A percentile compares a stretch with the other conserved stretches of the same genome.
These are phyloP conservation scores for Crotophaga sulcirostris DNA, from an alignment of 2,113 vertebrate species.

Conservation along the genomic window DNA sequence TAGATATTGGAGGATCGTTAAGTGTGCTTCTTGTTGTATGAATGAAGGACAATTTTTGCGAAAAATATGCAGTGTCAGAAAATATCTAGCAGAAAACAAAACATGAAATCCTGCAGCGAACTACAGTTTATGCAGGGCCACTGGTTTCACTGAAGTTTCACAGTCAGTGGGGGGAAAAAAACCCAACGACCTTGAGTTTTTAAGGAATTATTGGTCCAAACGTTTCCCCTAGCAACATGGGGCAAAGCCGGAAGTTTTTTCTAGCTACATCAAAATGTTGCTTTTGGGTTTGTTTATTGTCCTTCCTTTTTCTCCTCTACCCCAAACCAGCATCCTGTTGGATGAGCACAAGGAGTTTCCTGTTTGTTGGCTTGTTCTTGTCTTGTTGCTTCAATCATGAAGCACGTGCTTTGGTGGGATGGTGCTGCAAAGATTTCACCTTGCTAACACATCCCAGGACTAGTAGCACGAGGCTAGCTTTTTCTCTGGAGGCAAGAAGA, in stretches of 20 bases:
- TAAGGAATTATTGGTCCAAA: neutral
- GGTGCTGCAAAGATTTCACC: neutral
- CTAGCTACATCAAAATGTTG: neutral
- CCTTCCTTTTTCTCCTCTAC: neutral
- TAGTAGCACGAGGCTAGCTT: neutral
- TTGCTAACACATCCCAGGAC: neutral
- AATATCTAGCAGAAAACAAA: neutral
- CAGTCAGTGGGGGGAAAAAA: neutral
- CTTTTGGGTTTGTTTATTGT: neutral
- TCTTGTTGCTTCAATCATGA: accelerated
- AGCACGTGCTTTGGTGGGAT: accelerated
- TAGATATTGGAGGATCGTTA: accelerated
- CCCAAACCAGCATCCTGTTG: neutral
- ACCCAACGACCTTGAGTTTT: neutral
- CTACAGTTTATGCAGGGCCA: neutral
- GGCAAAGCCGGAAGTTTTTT: slow-evolving; percentile 12
- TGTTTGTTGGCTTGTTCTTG: neutral
- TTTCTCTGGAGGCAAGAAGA: neutral
- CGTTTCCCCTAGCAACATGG: neutral
- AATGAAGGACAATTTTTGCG: neutral
- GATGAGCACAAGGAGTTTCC: neutral
- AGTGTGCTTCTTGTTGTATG: neutral
- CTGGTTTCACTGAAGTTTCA: neutral
- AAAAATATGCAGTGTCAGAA: neutral
- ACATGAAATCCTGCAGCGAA: neutral